Evolutionary conservation across 1,140 invertebrate genomes (phyloP), one percentile per base, ranked within the genome.

Genomic region (Macrobrachium rosenbergii): DNA sequence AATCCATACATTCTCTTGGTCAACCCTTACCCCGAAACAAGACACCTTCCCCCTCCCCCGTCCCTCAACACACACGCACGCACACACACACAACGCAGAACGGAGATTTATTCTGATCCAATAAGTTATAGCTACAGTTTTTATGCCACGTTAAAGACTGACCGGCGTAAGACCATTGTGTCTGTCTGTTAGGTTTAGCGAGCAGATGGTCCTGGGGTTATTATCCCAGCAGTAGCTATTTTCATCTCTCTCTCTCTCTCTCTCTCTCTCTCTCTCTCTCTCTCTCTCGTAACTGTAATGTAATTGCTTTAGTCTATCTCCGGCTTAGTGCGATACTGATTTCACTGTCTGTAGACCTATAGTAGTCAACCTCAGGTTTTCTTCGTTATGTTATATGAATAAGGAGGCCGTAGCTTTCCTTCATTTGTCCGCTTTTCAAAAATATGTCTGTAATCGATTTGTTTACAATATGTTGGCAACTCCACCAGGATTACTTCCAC

Each of bases 71-170:
- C 69, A 5, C 69, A 14, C 69, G 2, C 69, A 23, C 14, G 5
- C 14, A n/a, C 5, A 23, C 37, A 23, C 21, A 37, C 28, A 37
- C 28, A 52, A 52, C 7, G 52, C 52, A 10, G 52, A 43, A 37
- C 59, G 52, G 78, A 58, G 63, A 64, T 82, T 87, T 87, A 87
- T 87, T 73, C 67, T 87, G 81, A 87, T 87, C 85, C 85, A 87
- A 76, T 87, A 79, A 87, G 78, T 76, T 86, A 75, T 73, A 52
- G 78, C 85, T 82, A 87, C 85, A 87, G 59, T 87, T 81, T 75
- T 87, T 87, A 43, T 82, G 80, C 37, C 28, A 63, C 8, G 59
- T 83, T 83, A 37, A 83, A 69, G 72, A 43, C 75, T 52, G 52
- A 19, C 59, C 64, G 72, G 72, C 43, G 82, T 59, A 83, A 76